Evolutionary conservation across 2,888 invertebrate species (phyloP), one percentile per base, ranked within the genome.

Genomic region (Drosophila atripex): DNA sequence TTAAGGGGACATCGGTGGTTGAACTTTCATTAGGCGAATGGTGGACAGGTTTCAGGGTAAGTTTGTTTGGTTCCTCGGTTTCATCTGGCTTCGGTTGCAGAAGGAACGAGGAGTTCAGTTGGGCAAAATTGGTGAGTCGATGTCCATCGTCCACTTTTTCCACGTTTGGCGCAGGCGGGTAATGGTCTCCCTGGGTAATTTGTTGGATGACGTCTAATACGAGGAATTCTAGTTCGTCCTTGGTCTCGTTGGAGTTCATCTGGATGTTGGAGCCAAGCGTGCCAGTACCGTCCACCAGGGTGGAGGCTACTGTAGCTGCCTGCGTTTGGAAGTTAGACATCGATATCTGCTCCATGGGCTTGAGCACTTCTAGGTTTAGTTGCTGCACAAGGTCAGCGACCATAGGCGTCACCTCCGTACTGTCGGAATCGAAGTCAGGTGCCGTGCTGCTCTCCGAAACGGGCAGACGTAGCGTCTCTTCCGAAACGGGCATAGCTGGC

Each of bases 221-320:
- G 3, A 91, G 88, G 50, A 89, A 88, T 55, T 88, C 88, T 11
- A 91, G 86, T 75, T 91, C 91, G 60, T 89, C 87, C 55, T 88
- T 88, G 1, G 89, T 89, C 55, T 91, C 89, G 16, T 88, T 89
- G 2, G 88, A 85, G 47, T 59, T 89, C 79, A 87, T 78, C 6
- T 59, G 63, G 1, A 78, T 25, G 30, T 89, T 85, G 4, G 77
- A 53, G 11, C 84, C 66, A 0, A 85, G 49, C 0, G 88, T 77
- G 25, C 79, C 84, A 21, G 77, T 84, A 60, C 88, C 90, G 53
- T 90, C 90, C 12, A 91, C 90, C 7, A 92, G 64, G 0, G 89
- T 90, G 14, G 92, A 92, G 9, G 92, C 92, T 0, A 91, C 88
- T 0, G 92, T 92, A 2, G 92, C 92, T 16, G 91, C 91, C 66